Conservation (phyloP, 2,113 vertebrate genomes). For the Campylomormyrus numenius region DNA sequence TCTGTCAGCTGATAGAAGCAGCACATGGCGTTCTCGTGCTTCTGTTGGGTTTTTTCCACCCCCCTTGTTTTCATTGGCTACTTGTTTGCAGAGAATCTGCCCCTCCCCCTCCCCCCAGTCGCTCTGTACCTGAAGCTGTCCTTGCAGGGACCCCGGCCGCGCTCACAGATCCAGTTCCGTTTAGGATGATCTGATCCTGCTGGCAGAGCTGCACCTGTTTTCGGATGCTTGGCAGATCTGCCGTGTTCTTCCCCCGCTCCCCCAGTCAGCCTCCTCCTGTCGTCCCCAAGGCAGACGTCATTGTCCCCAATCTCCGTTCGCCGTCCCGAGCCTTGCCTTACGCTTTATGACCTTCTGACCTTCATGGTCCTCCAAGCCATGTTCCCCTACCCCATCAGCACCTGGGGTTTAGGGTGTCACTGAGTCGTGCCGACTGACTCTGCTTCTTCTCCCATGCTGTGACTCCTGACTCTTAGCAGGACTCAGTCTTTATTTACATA, state of each 20-base stretch:
- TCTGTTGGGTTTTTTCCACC: not conserved
- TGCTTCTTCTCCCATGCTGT: not conserved
- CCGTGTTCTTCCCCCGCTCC: not conserved
- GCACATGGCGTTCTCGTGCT: not conserved
- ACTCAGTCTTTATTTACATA: not conserved
- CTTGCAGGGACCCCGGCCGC: not conserved
- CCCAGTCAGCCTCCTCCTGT: not conserved
- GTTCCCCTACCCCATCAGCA: not conserved
- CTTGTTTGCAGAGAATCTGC: not conserved
- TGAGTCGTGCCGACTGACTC: not conserved
- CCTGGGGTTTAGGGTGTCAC: not conserved
- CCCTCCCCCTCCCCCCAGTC: not conserved
- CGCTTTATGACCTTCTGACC: not conserved
- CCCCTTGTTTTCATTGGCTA: constrained; percentile 5
- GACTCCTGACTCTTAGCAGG: not conserved
- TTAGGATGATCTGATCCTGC: not conserved
- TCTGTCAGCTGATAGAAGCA: not conserved
- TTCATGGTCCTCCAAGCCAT: not conserved
- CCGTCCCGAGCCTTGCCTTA: not conserved
- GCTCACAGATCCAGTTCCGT: not conserved
- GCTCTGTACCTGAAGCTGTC: not conserved
- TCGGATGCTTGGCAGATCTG: not conserved
- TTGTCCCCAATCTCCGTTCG: not conserved
- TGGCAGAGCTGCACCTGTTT: not conserved
- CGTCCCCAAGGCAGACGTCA: not conserved